Percentiles rank a stretch among this genome's conserved stretches.
These are phyloP conservation scores for Cladorhizidae sp. DNA, from an alignment of 37 sponge, comb jelly and placozoan species.

Conservation along the genomic window DNA sequence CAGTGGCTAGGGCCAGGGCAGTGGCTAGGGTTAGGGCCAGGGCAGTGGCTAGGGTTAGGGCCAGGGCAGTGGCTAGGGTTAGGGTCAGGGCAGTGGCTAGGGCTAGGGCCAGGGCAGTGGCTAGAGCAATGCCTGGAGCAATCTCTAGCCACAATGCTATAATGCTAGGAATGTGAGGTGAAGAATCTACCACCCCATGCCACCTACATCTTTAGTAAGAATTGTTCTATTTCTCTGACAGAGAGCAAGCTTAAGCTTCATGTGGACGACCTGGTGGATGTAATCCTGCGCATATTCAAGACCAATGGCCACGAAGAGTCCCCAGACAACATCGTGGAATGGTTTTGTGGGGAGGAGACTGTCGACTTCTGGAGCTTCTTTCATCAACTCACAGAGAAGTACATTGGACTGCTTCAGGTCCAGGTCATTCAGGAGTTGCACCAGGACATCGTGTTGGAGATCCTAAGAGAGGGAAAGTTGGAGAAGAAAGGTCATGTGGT, in stretches of 20 bases:
- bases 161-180: too few species aligned
- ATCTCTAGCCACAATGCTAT: too few species aligned
- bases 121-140: too few species aligned
- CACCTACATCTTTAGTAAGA: neutral
- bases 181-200: too few species aligned
- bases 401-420: conserved; percentile 1
- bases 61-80: too few species aligned
- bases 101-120: too few species aligned
- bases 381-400: conserved; percentile 17
- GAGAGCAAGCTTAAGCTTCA: conserved; percentile 15
- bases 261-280: conserved; percentile 43
- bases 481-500: conserved; percentile 68
- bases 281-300: conserved; percentile 34
- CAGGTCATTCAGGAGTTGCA: neutral
- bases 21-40: too few species aligned
- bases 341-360: conserved; percentile 37
- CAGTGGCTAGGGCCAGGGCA: too few species aligned
- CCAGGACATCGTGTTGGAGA: conserved; percentile 9
- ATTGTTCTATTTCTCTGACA: neutral
- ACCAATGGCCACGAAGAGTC: conserved; percentile 20
- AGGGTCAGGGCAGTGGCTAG: too few species aligned
- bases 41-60: too few species aligned
- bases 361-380: conserved; percentile 53
- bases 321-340: conserved; percentile 31
- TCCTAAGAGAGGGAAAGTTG: conserved; percentile 49